Base-by-base conservation (phyloP, 1,140 invertebrate species). In the Drosophila murphyi region DNA sequence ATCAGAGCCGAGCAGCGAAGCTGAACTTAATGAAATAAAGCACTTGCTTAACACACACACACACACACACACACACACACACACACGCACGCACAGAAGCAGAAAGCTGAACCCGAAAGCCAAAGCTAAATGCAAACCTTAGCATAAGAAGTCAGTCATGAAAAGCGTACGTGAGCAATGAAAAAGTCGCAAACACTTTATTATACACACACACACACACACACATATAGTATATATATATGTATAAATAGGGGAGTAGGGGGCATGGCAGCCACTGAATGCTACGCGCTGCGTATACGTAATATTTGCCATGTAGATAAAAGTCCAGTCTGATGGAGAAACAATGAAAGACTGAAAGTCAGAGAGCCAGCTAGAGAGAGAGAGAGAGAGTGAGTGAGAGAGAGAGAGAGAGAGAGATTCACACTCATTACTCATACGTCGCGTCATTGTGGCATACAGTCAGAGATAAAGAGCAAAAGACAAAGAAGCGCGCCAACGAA, bases 101-200 rank as follows among this genome's bases (percentile, higher is more conserved):
- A 47, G 51, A 59, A 60, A 60, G 70, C 74, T 76, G 64, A 78
- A 73, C 65, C 64, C 59, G 31, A 52, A 64, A 77, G 63, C 78
- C 74, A 64, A 78, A 81, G 69, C 76, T 76, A 74, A 77, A 80
- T 43, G 54, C 52, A 52, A 50, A 63, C 72, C 68, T 75, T 75
- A 71, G 83, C 83, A 88, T 83, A 87, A 88, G 83, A 87, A 87
- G 83, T 80, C 80, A 85, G 78, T 89, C 85, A 80, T 89, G 85
- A 81, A 83, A 75, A 85, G 78, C 85, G 85, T 89, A 89, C 85
- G 85, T 89, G 85, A 89, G 85, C 85, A 89, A 89, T 89, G 85
- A 89, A 89, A 89, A 89, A 89, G 86, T 89, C 85, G 85, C 85
- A 89, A 89, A 89, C 85, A 89, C 85, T 89, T 89, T 89, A 89